Evolutionary conservation across 2,888 invertebrate species (phyloP), one percentile per base, ranked within the genome.

Genomic region (Cybosia mesomella): DNA sequence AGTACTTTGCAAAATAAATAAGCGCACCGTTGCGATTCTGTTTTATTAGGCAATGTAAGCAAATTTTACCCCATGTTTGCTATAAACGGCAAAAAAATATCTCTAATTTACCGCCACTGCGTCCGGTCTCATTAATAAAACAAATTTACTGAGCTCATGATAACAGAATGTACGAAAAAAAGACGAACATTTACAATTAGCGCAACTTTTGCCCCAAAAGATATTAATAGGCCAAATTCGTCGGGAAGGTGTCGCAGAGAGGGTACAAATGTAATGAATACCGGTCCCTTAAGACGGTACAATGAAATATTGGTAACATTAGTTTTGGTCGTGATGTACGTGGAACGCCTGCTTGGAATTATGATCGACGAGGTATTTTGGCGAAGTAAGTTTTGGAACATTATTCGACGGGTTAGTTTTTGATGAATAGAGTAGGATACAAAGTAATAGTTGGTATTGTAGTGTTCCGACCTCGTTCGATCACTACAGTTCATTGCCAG

Each of bases 181-280:
- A 65, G 10, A 62, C 58, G 70, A 66, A 39, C 36, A 64, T 66
- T 55, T 74, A 71, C 67, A 72, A 67, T 64, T 60, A 59, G 10
- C 21, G 0, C 5, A 59, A 67, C 43, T 54, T 66, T 68, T 49
- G 63, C 57, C 61, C 39, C 58, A 11, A 58, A 59, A 62, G 65
- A 68, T 77, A 73, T 75, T 63, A 71, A 80, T 80, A 67, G 34
- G 10, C 18, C 58, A 75, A 71, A 78, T 80, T 67, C 39, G 34
- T 78, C 75, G 60, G 62, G 34, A 59, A 59, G 34, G 54, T 73
- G 78, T 73, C 75, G 58, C 43, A 21, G 54, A 43, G 43, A 49
- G 21, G 36, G 53, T 34, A 43, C 61, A 67, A 65, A 49, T 58
- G 80, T 67, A 58, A 70, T 49, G 9, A 43, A 70, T 66, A 62